Conservation (phyloP, 2,888 invertebrate species). For the Ptychoptera albimana region DNA sequence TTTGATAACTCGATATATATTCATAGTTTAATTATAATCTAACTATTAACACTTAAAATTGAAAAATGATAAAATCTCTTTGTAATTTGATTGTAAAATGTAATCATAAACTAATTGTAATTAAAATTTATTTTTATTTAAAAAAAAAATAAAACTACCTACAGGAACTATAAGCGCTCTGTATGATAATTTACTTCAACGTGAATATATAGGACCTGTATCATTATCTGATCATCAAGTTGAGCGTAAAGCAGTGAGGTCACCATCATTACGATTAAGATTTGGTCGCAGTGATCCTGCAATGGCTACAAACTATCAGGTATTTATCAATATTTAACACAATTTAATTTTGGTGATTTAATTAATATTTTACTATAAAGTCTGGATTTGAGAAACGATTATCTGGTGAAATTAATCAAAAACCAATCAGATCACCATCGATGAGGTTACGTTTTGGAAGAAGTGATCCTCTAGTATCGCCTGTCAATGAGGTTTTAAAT, state of each 20-base stretch:
- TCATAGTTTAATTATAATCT: too few relatives aligned
- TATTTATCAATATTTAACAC: not conserved
- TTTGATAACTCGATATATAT: too few relatives aligned
- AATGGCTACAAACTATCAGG: constrained; percentile 32
- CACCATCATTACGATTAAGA: constrained; percentile 57
- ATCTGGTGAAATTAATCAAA: constrained; percentile 43
- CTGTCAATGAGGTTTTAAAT: not conserved
- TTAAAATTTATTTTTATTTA: too few relatives aligned
- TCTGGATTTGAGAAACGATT: constrained; percentile 23
- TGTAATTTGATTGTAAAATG: too few relatives aligned
- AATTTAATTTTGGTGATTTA: not conserved
- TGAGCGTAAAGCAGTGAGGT: constrained; percentile 60
- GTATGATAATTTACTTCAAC: constrained; percentile 27
- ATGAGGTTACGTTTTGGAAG: constrained; percentile 62
- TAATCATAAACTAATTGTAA: too few relatives aligned
- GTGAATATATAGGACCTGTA: constrained; percentile 28
- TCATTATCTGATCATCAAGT: constrained; percentile 46
- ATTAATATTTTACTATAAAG: not conserved
- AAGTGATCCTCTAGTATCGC: constrained; percentile 40
- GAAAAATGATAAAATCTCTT: too few relatives aligned
- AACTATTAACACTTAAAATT: too few relatives aligned
- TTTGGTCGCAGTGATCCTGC: constrained; percentile 62
- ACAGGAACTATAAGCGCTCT: constrained; percentile 21
- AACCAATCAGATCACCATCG: constrained; percentile 57
- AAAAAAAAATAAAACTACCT: constrained; percentile 3